Percentiles rank a stretch among this genome's conserved stretches.
These are phyloP conservation scores for Lepidurus apus DNA, from an alignment of 1,140 invertebrate genomes.

Conservation along the genomic window DNA sequence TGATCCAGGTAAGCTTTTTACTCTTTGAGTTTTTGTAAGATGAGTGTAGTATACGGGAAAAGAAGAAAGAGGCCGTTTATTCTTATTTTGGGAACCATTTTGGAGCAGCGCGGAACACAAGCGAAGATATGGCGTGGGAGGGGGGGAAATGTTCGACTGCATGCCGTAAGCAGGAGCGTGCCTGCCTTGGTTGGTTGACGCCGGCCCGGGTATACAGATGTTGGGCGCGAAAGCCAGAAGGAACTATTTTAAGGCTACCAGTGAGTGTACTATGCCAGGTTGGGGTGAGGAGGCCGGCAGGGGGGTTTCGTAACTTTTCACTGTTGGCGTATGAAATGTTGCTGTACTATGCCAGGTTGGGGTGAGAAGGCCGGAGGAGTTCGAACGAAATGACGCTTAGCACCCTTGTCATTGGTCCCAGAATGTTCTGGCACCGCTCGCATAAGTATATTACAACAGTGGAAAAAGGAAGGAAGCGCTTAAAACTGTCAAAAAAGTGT, in stretches of 20 bases:
- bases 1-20: slow-evolving; percentile 45
- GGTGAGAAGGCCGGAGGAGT: not conserved
- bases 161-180: slow-evolving; percentile 14
- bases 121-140: not conserved
- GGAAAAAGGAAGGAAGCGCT: not conserved
- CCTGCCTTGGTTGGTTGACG: slow-evolving; percentile 5
- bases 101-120: not conserved
- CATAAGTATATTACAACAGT: not conserved
- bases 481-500: too few relatives aligned
- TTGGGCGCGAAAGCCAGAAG: slow-evolving; percentile 9
- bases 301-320: not conserved
- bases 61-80: not conserved
- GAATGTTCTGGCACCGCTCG: not conserved
- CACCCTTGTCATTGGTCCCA: not conserved
- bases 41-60: not conserved
- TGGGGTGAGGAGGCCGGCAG: not conserved
- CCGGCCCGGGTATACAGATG: not conserved
- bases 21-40: slow-evolving; percentile 25
- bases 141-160: not conserved
- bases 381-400: slow-evolving; percentile 2
- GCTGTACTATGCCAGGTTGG: too few relatives aligned
- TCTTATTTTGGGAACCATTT: slow-evolving; percentile 25
- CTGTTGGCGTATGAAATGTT: not conserved
- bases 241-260: slow-evolving; percentile 15
- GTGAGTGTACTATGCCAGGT: not conserved